Evolutionary conservation across 2,797 vertebrate genomes (phyloP).

Genomic region (Parauchenoglanis ngamensis): DNA sequence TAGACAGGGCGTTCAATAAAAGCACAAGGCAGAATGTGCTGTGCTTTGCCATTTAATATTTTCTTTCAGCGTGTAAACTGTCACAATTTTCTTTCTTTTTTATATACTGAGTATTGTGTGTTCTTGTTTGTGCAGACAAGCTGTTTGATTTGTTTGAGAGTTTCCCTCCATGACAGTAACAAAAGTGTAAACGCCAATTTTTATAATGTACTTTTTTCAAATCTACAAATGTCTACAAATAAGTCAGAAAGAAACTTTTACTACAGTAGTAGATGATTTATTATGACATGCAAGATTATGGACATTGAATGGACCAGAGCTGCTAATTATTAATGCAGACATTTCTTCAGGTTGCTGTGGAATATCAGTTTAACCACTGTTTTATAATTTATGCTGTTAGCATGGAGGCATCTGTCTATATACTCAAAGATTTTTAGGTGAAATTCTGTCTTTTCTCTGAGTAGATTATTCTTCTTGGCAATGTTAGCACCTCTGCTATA

Average conservation of each 20-base stretch:
- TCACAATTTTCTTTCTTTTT: not conserved
- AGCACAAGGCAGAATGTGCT: not conserved
- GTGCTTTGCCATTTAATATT: not conserved
- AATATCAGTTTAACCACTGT: not conserved
- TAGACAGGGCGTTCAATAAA: constrained; percentile 12
- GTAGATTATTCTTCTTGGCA: not conserved
- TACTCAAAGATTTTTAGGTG: not conserved
- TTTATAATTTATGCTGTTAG: not conserved
- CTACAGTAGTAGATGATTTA: not conserved
- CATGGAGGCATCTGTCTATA: not conserved
- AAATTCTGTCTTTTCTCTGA: not conserved
- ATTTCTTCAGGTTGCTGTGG: not conserved
- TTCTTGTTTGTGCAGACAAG: not conserved
- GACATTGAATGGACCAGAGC: not conserved
- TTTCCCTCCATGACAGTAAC: not conserved
- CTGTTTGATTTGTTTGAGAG: not conserved
- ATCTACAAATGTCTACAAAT: not conserved
- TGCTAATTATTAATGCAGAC: not conserved
- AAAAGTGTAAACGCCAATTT: not conserved
- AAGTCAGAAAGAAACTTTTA: not conserved
- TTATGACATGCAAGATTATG: not conserved
- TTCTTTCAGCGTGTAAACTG: not conserved
- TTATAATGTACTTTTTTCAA: not conserved
- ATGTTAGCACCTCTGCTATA: not conserved
- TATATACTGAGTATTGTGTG: not conserved